A percentile compares a stretch with the other conserved stretches of the same genome.
phyloP scores from a whole-genome alignment of 2,113 vertebrate genomes.

The Bombycilla garrulus region DNA sequence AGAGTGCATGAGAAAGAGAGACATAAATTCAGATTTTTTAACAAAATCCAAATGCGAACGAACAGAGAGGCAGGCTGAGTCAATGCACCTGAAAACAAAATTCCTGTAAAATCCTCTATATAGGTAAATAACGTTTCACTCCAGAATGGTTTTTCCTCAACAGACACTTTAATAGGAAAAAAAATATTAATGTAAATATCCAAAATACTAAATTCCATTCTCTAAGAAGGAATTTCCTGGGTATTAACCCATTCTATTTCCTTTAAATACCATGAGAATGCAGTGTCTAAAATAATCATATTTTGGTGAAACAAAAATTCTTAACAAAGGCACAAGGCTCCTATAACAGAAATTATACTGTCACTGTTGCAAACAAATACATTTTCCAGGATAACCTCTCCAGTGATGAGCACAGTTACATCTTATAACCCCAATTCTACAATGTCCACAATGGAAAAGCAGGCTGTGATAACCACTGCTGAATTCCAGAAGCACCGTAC shows the following conservation, averaged over 20 bases:
- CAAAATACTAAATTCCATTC: conserved; percentile 42
- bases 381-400: neutral
- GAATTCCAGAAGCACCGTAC: neutral
- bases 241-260: conserved; percentile 28
- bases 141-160: neutral
- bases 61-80: neutral
- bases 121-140: neutral
- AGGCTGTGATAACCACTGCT: neutral
- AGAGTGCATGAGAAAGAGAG: neutral
- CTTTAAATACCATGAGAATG: conserved; percentile 50
- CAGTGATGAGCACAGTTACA: neutral
- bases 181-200: conserved; percentile 21
- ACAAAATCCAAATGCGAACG: conserved; percentile 11
- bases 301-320: neutral
- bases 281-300: neutral
- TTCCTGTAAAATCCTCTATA: conserved; percentile 2
- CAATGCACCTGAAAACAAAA: conserved; percentile 42
- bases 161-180: neutral
- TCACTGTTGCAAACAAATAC: neutral
- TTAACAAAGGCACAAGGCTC: neutral
- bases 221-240: conserved; percentile 53
- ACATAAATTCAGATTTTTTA: conserved; percentile 46
- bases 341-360: neutral
- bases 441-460: neutral
- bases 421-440: neutral